Percentiles rank a stretch among this genome's conserved stretches.
Evolutionary conservation across 2,797 vertebrate genomes (phyloP).

Genomic region (Trachurus trachurus): DNA sequence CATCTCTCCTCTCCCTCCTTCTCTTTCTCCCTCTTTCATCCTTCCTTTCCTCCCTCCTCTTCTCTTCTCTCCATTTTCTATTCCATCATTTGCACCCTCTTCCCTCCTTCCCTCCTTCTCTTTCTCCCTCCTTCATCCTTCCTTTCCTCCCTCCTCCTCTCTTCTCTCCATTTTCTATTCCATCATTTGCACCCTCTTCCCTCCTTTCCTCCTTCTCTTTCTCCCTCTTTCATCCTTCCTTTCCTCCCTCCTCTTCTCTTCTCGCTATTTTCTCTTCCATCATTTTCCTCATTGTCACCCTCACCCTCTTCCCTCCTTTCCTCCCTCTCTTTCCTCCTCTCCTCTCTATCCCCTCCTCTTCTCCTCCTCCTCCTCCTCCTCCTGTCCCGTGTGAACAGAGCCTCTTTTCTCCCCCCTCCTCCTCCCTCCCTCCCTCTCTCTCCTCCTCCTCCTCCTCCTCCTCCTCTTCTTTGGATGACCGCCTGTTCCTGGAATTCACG

Average conservation of each 20-base stretch:
- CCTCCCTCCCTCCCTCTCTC: conserved; percentile 53
- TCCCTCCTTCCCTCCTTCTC: conserved; percentile 42
- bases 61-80: background rate
- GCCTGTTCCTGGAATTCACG: conserved; percentile 85
- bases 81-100: background rate
- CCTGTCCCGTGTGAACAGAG: conserved; percentile 85
- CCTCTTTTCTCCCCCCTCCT: conserved; percentile 69
- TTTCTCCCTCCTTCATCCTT: conserved; percentile 51
- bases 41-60: background rate
- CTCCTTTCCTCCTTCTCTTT: background rate
- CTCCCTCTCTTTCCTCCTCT: background rate
- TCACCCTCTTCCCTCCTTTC: no score
- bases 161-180: conserved; percentile 11
- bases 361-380: conserved; percentile 23
- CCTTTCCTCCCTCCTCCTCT: conserved; percentile 38
- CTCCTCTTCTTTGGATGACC: conserved; percentile 77
- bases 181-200: background rate
- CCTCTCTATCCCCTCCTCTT: background rate
- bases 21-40: background rate
- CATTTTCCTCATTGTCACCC: no score
- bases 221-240: conserved; percentile 64
- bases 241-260: conserved; percentile 29
- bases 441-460: conserved; percentile 41
- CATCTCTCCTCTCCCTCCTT: background rate
- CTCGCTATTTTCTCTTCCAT: no score